These are phyloP conservation scores for Mus spicilegus DNA, from an alignment of 2,113 vertebrate species.

Conservation along the genomic window DNA sequence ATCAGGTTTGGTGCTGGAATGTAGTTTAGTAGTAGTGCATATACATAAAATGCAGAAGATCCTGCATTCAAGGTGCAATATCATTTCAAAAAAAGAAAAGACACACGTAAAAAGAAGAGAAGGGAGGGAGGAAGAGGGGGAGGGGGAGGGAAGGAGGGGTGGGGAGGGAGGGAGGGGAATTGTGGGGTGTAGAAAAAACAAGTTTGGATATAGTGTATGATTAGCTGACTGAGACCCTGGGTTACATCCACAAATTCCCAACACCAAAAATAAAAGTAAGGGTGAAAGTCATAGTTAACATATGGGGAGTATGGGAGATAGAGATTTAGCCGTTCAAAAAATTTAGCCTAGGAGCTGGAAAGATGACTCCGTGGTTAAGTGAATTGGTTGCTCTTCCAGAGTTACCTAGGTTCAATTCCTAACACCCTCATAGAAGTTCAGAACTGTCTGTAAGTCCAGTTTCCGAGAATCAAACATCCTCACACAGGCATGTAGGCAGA, in stretches of 20 bases:
- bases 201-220: background rate
- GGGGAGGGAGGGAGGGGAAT: background rate
- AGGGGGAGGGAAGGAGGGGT: no score
- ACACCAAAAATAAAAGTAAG: background rate
- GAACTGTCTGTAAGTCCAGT: background rate
- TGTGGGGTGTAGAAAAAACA: background rate
- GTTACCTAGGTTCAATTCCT: background rate
- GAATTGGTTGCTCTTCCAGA: background rate
- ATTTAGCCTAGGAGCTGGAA: background rate
- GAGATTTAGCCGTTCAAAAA: background rate
- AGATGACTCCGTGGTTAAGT: background rate
- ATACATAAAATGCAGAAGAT: no score
- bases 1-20: background rate
- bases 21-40: background rate
- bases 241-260: background rate
- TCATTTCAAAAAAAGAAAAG: background rate
- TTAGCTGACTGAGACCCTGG: background rate
- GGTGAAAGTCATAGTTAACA: background rate
- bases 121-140: fast-evolving
- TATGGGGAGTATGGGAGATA: background rate
- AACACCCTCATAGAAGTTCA: background rate
- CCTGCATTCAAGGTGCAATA: background rate
- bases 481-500: background rate
- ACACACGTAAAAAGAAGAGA: no score
- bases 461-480: background rate